phyloP scores from a whole-genome alignment of 2,888 invertebrate genomes.

The Macropis europaea region DNA sequence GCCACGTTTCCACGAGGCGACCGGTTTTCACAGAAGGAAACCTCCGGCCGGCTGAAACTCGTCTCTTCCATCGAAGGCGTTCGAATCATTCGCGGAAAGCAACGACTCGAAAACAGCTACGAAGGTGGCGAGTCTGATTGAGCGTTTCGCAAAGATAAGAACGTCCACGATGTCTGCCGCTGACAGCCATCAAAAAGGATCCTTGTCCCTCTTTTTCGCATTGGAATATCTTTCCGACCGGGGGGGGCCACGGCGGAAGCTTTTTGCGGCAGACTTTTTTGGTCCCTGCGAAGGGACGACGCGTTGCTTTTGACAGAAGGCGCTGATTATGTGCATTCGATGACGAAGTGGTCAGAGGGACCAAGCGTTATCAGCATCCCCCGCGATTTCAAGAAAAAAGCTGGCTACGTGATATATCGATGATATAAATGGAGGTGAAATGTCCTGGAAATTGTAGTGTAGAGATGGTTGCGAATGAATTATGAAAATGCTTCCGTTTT shows the following conservation, averaged over 20 bases:
- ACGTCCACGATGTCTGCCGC: slow-evolving; percentile 47
- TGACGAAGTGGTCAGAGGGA: slow-evolving; percentile 49
- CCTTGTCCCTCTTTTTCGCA: slow-evolving; percentile 30
- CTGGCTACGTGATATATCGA: not conserved
- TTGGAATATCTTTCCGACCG: slow-evolving; percentile 37
- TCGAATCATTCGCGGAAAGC: slow-evolving; percentile 20
- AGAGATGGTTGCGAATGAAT: not conserved
- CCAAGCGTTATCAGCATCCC: slow-evolving; percentile 18
- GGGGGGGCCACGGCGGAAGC: not conserved
- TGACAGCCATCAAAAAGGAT: slow-evolving; percentile 43
- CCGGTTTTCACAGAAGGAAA: slow-evolving; percentile 39
- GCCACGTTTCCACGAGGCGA: slow-evolving; percentile 1
- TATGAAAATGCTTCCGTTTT: too few relatives aligned
- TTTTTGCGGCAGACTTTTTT: slow-evolving; percentile 40
- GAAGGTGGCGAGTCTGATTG: slow-evolving; percentile 7
- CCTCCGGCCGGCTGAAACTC: slow-evolving; percentile 1
- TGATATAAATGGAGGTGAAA: not conserved
- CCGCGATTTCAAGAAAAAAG: slow-evolving; percentile 2
- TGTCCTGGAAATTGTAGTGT: not conserved
- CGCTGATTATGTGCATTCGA: slow-evolving; percentile 33
- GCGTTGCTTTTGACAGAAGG: slow-evolving; percentile 56
- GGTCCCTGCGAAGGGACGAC: slow-evolving; percentile 10
- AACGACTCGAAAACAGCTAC: not conserved
- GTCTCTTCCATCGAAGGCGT: slow-evolving; percentile 20
- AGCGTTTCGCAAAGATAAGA: slow-evolving; percentile 35